phyloP scores from a whole-genome alignment of 1,140 invertebrate genomes.

The Globodera ellingtonae region DNA sequence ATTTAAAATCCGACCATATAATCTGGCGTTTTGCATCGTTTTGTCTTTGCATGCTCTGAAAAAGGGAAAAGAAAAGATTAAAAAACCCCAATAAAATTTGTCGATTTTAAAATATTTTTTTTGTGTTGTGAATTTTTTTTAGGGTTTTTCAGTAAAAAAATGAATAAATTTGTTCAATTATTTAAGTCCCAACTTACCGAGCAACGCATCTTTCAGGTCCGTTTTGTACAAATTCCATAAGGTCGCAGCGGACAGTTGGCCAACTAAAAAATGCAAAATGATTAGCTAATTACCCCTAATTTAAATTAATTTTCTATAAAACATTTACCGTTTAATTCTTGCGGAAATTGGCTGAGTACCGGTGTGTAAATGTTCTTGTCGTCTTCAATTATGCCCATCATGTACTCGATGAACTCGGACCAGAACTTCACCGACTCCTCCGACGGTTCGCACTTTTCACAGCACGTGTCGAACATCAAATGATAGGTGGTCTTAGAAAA shows the following conservation, averaged over 20 bases:
- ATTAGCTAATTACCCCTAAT: neutral
- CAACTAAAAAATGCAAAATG: constrained; percentile 62
- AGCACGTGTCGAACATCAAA: constrained; percentile 65
- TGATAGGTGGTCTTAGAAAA: constrained; percentile 57
- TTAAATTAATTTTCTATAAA: neutral
- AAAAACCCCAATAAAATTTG: constrained; percentile 28
- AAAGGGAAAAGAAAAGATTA: constrained; percentile 36
- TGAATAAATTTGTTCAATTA: too few relatives aligned
- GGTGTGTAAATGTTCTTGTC: constrained; percentile 96
- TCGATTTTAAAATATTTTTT: constrained; percentile 4
- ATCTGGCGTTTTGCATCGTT: constrained; percentile 92
- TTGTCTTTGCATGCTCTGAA: constrained; percentile 88
- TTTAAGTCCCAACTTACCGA: constrained; percentile 68
- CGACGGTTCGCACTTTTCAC: constrained; percentile 84
- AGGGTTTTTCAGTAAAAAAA: too few relatives aligned
- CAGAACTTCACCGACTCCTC: constrained; percentile 93
- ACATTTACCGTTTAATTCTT: constrained; percentile 69
- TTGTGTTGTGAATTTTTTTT: too few relatives aligned
- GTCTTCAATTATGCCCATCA: constrained; percentile 86
- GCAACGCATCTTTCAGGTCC: constrained; percentile 95
- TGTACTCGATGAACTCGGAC: constrained; percentile 95
- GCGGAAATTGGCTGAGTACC: constrained; percentile 88
- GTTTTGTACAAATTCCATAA: constrained; percentile 96
- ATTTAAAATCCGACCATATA: constrained; percentile 82
- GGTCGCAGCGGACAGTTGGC: constrained; percentile 87